phyloP scores from a whole-genome alignment of 2,797 vertebrate genomes.

The Trachurus trachurus region DNA sequence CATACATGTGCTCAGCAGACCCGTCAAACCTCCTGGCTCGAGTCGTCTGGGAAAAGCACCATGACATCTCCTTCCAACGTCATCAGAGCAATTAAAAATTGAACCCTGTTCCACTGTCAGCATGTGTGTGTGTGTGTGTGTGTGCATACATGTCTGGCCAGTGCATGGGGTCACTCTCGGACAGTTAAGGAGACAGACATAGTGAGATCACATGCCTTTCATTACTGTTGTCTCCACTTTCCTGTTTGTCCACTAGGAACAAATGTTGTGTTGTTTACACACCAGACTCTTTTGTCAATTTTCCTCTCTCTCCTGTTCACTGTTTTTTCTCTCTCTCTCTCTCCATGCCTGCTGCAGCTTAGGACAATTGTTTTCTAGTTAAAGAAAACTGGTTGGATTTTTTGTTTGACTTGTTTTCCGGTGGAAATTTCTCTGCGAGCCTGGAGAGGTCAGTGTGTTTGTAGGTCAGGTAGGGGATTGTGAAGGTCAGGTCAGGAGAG shows the following conservation, averaged over 20 bases:
- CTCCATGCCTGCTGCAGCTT: constrained; percentile 13
- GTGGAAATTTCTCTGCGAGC: constrained; percentile 74
- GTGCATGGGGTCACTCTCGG: constrained; percentile 55
- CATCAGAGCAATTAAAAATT: constrained; percentile 58
- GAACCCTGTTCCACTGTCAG: constrained; percentile 38
- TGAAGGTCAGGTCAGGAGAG: constrained; percentile 47
- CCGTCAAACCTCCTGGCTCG: constrained; percentile 10
- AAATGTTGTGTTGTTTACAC: constrained; percentile 67
- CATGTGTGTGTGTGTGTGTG: constrained; percentile 23
- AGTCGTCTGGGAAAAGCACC: constrained; percentile 46
- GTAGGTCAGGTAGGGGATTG: constrained; percentile 75
- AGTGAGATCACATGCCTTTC: constrained; percentile 58
- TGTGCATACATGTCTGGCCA: constrained; percentile 42
- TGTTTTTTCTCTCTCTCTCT: constrained; percentile 11
- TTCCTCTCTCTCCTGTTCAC: constrained; percentile 46
- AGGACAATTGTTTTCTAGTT: constrained; percentile 67
- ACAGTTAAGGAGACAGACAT: constrained; percentile 62
- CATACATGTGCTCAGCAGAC: constrained; percentile 25
- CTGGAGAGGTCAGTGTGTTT: constrained; percentile 78
- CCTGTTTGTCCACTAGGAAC: constrained; percentile 67
- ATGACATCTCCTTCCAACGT: constrained; percentile 29
- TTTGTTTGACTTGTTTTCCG: constrained; percentile 47
- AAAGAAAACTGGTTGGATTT: constrained; percentile 47
- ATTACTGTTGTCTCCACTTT: constrained; percentile 63
- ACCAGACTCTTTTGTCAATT: constrained; percentile 60